Base-by-base conservation (phyloP, 1,140 invertebrate species). In the Venturia canescens region DNA sequence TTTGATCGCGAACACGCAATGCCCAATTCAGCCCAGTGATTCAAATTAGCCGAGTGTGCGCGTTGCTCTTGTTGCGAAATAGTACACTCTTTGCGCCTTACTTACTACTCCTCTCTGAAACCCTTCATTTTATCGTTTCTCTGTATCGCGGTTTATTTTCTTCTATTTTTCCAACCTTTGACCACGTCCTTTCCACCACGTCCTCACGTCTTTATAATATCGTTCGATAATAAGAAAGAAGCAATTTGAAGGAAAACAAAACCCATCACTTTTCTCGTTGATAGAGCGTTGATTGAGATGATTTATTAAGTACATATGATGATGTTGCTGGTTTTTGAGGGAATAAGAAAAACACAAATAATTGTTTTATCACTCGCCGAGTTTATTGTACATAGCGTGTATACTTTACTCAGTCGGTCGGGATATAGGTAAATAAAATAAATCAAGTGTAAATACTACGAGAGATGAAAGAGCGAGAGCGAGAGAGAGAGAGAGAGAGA, bases 321-420 rank as follows among this genome's bases (percentile, higher is more conserved):
- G 27, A 76, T 79, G 76, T 84, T 29, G 48, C 44, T 75, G 79
- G 77, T 71, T 50, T 82, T 82, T 78, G 53, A 79, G 11, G 76
- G 67, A 85, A 80, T 44, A 44, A 44, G 5, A 44, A 34, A 44
- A 44, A 44, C 38, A 44, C n/a, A 71, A 70, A 67, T 83, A 85
- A 84, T 85, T 81, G 82, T 85, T 89, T 44, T 44, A 44, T 85
- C 78, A 82, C 83, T 78, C 82, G 38, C 84, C 80, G 78, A 83
- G 85, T 78, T 80, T 86, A 84, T 88, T 91, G 89, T 80, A 90
- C 89, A 90, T 88, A 87, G 84, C 77, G 84, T 88, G 85, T 86
- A 88, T 89, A 86, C 89, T 89, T 90, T 86, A 88, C 83, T 84
- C 83, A 79, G 83, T 81, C 83, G 78, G 83, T 81, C 80, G 72